Percentiles rank a stretch among this genome's conserved stretches.
These are phyloP conservation scores for Lagopus muta DNA, from an alignment of 2,113 vertebrate genomes.

Conservation along the genomic window DNA sequence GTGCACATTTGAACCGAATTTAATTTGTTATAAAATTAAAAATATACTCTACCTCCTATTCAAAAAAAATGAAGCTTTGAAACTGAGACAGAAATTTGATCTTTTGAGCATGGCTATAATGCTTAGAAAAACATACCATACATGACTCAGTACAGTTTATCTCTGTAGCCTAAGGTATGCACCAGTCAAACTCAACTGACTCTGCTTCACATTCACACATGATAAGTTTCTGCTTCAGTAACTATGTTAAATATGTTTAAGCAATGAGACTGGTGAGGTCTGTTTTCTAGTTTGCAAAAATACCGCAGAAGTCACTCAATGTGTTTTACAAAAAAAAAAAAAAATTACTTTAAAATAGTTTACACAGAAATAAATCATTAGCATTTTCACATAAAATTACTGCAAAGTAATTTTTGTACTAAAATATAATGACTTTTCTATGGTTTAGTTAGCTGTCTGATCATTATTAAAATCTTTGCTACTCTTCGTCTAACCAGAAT, in stretches of 20 bases:
- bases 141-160: conserved; percentile 44
- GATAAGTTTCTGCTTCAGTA: conserved; percentile 36
- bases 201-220: conserved; percentile 19
- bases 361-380: neutral
- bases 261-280: neutral
- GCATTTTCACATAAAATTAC: neutral
- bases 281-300: neutral
- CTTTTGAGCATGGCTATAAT: neutral
- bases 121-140: conserved; percentile 61
- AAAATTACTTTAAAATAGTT: neutral
- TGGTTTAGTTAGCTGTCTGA: neutral
- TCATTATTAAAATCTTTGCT: neutral
- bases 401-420: neutral
- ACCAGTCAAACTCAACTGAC: conserved; percentile 24
- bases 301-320: neutral
- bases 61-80: conserved; percentile 49
- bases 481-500: neutral
- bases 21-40: conserved; percentile 59
- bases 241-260: conserved; percentile 8
- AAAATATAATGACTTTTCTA: neutral
- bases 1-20: conserved; percentile 16
- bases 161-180: conserved; percentile 34
- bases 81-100: conserved; percentile 58
- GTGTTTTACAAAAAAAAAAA: neutral
- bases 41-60: conserved; percentile 11